Conservation (phyloP, 64 coral and sea anemone genomes). For the Trachythela sp. region DNA sequence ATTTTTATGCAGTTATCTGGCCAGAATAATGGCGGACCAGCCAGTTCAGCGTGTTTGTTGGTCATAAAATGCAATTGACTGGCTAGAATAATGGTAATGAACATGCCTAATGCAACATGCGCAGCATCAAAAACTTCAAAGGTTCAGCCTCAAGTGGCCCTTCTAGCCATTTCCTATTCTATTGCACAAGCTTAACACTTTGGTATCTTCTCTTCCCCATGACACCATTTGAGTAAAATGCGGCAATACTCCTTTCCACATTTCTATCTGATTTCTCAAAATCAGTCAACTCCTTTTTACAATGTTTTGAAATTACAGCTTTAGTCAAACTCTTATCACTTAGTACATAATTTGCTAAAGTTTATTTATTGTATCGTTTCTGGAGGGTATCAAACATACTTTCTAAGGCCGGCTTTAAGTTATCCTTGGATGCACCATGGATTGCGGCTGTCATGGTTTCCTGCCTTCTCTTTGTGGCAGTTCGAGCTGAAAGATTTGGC, state of each 20-base stretch:
- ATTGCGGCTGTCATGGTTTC: slow-evolving; percentile 49
- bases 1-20: no score
- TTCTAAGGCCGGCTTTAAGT: slow-evolving; percentile 48
- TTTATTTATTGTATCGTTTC: slow-evolving; percentile 50
- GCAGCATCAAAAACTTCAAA: no score
- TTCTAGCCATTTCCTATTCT: no score
- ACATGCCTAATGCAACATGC: no score
- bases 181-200: slow-evolving; percentile 35
- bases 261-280: slow-evolving; percentile 56
- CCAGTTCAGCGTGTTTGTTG: no score
- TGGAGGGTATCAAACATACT: slow-evolving; percentile 47
- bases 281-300: slow-evolving; percentile 5
- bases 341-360: slow-evolving; percentile 49
- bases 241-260: slow-evolving; percentile 53
- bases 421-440: slow-evolving; percentile 53
- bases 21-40: no score
- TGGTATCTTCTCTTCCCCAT: slow-evolving; percentile 69
- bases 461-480: slow-evolving; percentile 32
- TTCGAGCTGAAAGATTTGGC: slow-evolving; percentile 19
- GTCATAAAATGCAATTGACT: no score
- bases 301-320: slow-evolving; percentile 28
- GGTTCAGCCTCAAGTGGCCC: no score
- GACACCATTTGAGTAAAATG: slow-evolving; percentile 56
- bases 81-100: no score
- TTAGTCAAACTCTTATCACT: slow-evolving; percentile 37